Base-by-base conservation (phyloP, 2,113 vertebrate genomes). In the Seriola aureovittata region DNA sequence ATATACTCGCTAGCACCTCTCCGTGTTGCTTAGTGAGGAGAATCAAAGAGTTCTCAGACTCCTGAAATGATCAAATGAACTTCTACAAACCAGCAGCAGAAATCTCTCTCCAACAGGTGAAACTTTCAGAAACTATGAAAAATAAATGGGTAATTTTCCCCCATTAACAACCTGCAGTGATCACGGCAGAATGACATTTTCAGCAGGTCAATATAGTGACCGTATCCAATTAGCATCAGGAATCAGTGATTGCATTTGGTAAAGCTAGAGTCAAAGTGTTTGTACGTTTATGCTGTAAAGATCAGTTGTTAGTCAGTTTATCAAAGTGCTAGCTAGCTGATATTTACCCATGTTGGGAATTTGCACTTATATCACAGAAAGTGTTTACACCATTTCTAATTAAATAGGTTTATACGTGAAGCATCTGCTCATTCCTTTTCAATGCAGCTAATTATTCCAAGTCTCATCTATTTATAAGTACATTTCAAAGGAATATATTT, bases 141-240 rank as follows among this genome's bases (percentile, higher is more conserved):
- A 42, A 32, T 13, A 29, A 67, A 44, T 7, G 1, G 8, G 11
- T n/a, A 0, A 14, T 69, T 54, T 44, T 25, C 6, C n/a, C 17
- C 17, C n/a, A 29, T 55, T 64, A 60, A 34, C 9, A 64, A 16
- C 40, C 25, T 58, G 55, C 21, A 44, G 11, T 17, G 21, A 16
- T 50, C 52, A 59, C 3, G 1, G 64, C 55, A 25, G 13, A 23
- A n/a, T 21, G n/a, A 25, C 10, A 13, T 23, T 57, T 57, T 66
- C n/a, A 36, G 34, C 38, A 38, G 48, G 65, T 78, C 72, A 36
- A 40, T 29, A 1, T 16, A 34, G 29, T 44, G 58, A 63, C 59
- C 68, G 34, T 4, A 44, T 76, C 64, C 40, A 80, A 42, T 80
- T 71, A 84, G 50, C 14, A 50, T 25, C 21, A 63, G 8, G 11